These are phyloP conservation scores for Hylaeus anthracinus DNA, from an alignment of 1,140 invertebrate species.

Conservation along the genomic window DNA sequence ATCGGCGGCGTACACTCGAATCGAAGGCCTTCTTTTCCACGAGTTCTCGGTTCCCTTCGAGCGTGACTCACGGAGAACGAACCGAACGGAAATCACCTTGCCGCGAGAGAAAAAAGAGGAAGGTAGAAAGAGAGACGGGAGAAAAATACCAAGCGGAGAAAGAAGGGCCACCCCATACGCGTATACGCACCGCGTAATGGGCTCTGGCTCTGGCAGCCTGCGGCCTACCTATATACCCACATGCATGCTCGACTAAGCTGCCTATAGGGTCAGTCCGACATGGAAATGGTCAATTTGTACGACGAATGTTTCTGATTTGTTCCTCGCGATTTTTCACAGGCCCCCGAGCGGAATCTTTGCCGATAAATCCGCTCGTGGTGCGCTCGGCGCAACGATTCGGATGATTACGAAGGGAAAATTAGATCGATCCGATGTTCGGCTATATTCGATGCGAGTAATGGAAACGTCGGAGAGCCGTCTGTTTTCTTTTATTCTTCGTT, in stretches of 20 bases:
- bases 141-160: neutral
- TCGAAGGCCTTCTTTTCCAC: slow-evolving; percentile 32
- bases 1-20: slow-evolving; percentile 2
- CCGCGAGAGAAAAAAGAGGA: slow-evolving; percentile 11
- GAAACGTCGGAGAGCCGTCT: too few relatives aligned
- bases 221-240: slow-evolving; percentile 38
- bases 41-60: slow-evolving; percentile 36
- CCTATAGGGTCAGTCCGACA: slow-evolving; percentile 35
- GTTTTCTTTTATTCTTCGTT: too few relatives aligned
- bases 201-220: slow-evolving; percentile 6
- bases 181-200: slow-evolving; percentile 44
- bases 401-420: too few relatives aligned
- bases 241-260: slow-evolving; percentile 18
- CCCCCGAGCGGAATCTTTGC: slow-evolving; percentile 4
- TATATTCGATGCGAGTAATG: too few relatives aligned
- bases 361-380: slow-evolving; percentile 2
- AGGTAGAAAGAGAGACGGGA: neutral
- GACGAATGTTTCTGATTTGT: slow-evolving; percentile 28
- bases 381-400: neutral
- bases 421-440: too few relatives aligned
- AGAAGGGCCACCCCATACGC: slow-evolving; percentile 6
- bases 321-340: slow-evolving; percentile 13
- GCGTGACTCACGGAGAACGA: slow-evolving; percentile 44
- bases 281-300: slow-evolving; percentile 44
- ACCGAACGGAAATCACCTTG: slow-evolving; percentile 50